Evolutionary conservation across 2,888 invertebrate species (phyloP).

Genomic region (Protophormia terraenovae): DNA sequence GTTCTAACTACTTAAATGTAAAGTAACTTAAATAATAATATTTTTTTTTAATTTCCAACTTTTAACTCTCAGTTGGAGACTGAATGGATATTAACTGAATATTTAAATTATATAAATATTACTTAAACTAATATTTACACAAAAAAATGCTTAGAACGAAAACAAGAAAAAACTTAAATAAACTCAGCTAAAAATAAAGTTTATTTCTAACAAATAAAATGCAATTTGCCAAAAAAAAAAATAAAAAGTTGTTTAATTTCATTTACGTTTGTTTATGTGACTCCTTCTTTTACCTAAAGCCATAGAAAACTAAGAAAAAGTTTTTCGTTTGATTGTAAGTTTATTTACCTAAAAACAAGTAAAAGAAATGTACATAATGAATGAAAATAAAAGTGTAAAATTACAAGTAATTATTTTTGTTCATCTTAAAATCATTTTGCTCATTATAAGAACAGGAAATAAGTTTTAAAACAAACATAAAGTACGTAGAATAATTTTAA

Average conservation of each 20-base stretch:
- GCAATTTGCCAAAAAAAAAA: constrained; percentile 43
- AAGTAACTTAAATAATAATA: too few relatives aligned
- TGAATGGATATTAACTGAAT: background rate
- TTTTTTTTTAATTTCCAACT: background rate
- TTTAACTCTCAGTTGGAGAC: background rate
- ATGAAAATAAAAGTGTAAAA: background rate
- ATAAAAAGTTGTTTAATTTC: constrained; percentile 35
- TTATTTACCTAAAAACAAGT: background rate
- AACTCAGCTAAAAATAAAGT: constrained; percentile 5
- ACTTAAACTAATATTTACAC: background rate
- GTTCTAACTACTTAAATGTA: background rate
- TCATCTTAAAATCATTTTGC: background rate
- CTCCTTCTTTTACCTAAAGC: background rate
- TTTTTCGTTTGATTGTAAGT: background rate
- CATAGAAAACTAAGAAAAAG: background rate
- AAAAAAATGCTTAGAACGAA: background rate
- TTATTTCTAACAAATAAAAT: constrained; percentile 32
- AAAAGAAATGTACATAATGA: background rate
- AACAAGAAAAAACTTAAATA: background rate
- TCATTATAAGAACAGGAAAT: background rate
- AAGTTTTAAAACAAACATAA: background rate
- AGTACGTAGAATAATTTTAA: background rate
- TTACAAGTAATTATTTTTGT: background rate
- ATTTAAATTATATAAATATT: background rate
- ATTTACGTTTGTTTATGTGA: constrained; percentile 22